Evolutionary conservation across 2,797 vertebrate species (phyloP), one percentile per base, ranked within the genome.

Genomic region (Lagothrix lagotricha): DNA sequence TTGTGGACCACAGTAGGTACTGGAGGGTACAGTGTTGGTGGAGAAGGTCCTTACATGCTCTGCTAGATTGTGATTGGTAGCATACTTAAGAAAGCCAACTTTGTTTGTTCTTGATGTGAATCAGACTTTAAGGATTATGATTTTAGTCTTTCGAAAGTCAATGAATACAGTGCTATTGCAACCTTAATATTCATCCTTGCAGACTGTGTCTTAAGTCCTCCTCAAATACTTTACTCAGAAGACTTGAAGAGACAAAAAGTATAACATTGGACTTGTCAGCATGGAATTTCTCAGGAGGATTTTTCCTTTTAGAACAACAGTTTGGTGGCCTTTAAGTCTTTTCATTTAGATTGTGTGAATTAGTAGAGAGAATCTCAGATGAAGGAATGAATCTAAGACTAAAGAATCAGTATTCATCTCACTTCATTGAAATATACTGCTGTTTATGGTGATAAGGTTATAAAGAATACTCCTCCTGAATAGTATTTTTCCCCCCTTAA

Each of bases 401-500:
- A 88, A 79, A 36, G 52, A 81, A 41, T 82, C 39, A n/a, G n/a
- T 41, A 48, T 76, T 91, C 30, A 52, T 54, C 33, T 96, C 14
- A 33, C 13, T 57, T 14, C 22, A 1, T 48, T 73, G 52, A 87
- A 70, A 10, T 79, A 41, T 24, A 5, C 22, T 58, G 33, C 58
- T 17, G 46, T 76, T 90, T 77, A 39, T 57, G 36, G 36, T 44
- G 36, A 17, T 50, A 33, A 86, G 14, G 14, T 79, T 85, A 44
- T 96, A 67, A 87, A 70, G 85, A 46, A 3, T 92, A 79, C 57
- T 88, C 41, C 85, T 86, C 50, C 41, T 93, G 48, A 96, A 85
- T 89, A 52, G 28, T 12, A n/a, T 52, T 44, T 95, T 48, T 95
- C 48, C 28, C 97, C 97, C 98, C 57, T 84, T 93, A 97, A 99